phyloP scores from a whole-genome alignment of 2,113 vertebrate genomes.

The Cephalophus harveyi region DNA sequence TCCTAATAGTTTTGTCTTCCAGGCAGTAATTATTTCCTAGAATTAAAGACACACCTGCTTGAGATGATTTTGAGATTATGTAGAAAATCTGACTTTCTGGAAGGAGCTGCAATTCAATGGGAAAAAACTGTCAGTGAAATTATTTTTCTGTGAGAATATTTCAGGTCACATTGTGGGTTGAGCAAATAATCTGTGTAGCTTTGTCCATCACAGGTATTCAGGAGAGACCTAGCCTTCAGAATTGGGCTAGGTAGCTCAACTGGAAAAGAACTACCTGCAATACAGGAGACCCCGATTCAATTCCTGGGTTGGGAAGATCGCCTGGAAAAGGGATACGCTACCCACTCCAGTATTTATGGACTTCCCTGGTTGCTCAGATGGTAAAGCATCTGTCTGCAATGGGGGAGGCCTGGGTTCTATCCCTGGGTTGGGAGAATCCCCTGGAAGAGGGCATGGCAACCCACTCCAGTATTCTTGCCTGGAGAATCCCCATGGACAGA shows the following conservation, averaged over 20 bases:
- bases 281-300: not conserved
- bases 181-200: not conserved
- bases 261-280: not conserved
- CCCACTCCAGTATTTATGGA: not conserved
- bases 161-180: not conserved
- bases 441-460: not conserved
- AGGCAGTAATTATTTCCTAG: not conserved
- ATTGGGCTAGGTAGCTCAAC: not conserved
- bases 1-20: not conserved
- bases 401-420: not conserved
- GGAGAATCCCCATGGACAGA: not conserved
- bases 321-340: not conserved
- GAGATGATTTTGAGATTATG: not conserved
- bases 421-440: not conserved
- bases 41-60: not conserved
- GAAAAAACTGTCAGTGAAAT: not conserved
- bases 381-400: not conserved
- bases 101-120: not conserved
- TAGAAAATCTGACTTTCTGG: not conserved
- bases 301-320: not conserved
- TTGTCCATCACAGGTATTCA: not conserved
- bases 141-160: not conserved
- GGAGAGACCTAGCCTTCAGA: not conserved
- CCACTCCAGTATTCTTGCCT: not conserved
- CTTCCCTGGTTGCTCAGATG: not conserved